A percentile compares a stretch with the other conserved stretches of the same genome.
Conservation (phyloP, 2,888 invertebrate genomes). For the Spodoptera exigua region DNA sequence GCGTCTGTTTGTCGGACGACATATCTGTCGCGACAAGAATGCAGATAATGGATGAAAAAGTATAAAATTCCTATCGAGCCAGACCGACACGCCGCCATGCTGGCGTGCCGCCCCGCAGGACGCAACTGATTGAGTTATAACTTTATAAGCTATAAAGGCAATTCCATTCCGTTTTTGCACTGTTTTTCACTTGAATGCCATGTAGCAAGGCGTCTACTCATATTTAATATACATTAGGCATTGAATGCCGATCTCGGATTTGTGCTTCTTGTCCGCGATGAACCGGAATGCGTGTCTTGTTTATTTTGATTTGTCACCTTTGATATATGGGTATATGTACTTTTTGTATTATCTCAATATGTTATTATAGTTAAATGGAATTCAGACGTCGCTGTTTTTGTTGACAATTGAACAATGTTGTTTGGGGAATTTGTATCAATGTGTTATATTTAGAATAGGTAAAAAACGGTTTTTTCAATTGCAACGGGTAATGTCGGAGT, state of each 20-base stretch:
- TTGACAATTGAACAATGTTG: constrained; percentile 3
- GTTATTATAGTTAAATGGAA: constrained; percentile 30
- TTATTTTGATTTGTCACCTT: constrained; percentile 87
- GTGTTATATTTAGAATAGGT: background rate
- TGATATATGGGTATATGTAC: constrained; percentile 78
- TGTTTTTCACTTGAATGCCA: constrained; percentile 85
- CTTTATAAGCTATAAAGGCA: constrained; percentile 88
- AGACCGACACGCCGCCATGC: constrained; percentile 30
- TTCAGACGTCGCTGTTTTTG: constrained; percentile 2
- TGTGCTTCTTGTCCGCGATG: constrained; percentile 75
- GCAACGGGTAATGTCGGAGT: too few species aligned
- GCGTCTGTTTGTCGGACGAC: constrained; percentile 70
- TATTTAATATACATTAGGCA: constrained; percentile 86
- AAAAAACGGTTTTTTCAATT: background rate
- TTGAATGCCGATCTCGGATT: constrained; percentile 76
- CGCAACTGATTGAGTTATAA: constrained; percentile 87
- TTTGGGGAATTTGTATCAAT: background rate
- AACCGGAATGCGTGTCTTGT: constrained; percentile 81
- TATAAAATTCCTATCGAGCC: constrained; percentile 83
- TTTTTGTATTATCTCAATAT: constrained; percentile 75
- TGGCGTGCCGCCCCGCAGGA: constrained; percentile 57
- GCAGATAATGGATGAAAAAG: constrained; percentile 84
- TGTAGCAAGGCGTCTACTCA: constrained; percentile 70
- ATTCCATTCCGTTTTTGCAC: constrained; percentile 85
- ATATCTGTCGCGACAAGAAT: constrained; percentile 74